A percentile compares a stretch with the other conserved stretches of the same genome.
Conservation (phyloP, 2,113 vertebrate species). For the Stercorarius parasiticus region DNA sequence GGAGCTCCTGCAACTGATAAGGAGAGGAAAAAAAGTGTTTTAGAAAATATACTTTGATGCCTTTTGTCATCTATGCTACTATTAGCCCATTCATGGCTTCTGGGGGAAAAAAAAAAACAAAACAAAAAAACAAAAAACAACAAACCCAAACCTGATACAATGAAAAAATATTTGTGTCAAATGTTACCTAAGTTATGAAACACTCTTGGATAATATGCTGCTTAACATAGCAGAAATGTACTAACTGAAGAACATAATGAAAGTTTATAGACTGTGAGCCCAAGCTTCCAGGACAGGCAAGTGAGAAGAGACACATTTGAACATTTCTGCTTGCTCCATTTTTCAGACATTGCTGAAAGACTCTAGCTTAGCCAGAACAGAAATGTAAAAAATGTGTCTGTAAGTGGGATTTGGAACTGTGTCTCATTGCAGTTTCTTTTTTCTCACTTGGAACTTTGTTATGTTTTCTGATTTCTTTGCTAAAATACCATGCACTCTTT, state of each 20-base stretch:
- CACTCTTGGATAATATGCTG: not conserved
- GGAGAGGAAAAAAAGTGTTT: not conserved
- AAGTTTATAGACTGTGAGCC: not conserved
- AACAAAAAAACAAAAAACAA: not conserved
- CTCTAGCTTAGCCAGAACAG: not conserved
- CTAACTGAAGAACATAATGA: not conserved
- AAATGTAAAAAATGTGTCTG: not conserved
- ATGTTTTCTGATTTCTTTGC: not conserved
- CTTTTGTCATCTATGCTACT: not conserved
- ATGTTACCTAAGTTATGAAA: not conserved
- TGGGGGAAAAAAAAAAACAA: not conserved
- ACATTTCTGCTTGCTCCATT: not conserved
- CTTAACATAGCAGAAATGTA: not conserved
- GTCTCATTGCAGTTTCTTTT: not conserved
- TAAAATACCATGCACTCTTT: not conserved
- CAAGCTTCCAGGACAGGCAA: not conserved
- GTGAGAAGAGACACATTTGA: rapidly evolving
- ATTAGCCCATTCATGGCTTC: not conserved
- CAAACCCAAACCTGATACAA: not conserved
- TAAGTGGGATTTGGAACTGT: not conserved
- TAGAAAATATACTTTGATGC: not conserved
- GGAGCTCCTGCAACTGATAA: not conserved
- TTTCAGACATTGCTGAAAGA: not conserved
- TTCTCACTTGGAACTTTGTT: not conserved
- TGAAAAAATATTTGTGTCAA: not conserved